phyloP scores from a whole-genome alignment of 2,797 vertebrate genomes.

The Enteromius radiatus region DNA sequence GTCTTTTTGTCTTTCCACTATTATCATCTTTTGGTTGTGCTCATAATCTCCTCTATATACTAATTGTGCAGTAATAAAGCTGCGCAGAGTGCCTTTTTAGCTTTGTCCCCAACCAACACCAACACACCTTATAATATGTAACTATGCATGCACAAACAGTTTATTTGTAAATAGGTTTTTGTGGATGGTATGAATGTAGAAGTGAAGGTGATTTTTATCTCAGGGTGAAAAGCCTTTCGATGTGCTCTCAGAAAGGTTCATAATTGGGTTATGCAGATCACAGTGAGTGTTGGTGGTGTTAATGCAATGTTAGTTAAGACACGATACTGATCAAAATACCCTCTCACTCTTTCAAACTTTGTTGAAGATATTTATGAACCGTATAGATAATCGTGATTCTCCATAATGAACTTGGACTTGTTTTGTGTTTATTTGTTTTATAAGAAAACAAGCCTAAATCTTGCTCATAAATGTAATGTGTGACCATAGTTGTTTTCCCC shows the following conservation, averaged over 20 bases:
- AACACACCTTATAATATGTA: background rate
- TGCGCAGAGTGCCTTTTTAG: slow-evolving; percentile 28
- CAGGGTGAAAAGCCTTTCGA: background rate
- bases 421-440: background rate
- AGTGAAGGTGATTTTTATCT: background rate
- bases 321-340: slow-evolving; percentile 7
- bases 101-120: background rate
- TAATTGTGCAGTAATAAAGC: background rate
- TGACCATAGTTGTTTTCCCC: background rate
- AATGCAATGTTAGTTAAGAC: slow-evolving; percentile 8
- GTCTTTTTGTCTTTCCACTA: slow-evolving; percentile 19
- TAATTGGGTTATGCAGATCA: background rate
- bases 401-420: background rate
- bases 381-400: background rate
- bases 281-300: background rate
- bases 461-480: background rate
- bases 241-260: slow-evolving; percentile 11
- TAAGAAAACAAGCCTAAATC: background rate
- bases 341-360: background rate
- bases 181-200: background rate
- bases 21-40: slow-evolving; percentile 10
- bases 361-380: slow-evolving; percentile 4
- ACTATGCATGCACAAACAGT: slow-evolving; percentile 8
- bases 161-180: background rate
- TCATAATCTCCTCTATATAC: background rate